Percentiles rank a stretch among this genome's conserved stretches.
Conservation (phyloP, 2,113 vertebrate species). For the Mesembrinibis cayennensis region DNA sequence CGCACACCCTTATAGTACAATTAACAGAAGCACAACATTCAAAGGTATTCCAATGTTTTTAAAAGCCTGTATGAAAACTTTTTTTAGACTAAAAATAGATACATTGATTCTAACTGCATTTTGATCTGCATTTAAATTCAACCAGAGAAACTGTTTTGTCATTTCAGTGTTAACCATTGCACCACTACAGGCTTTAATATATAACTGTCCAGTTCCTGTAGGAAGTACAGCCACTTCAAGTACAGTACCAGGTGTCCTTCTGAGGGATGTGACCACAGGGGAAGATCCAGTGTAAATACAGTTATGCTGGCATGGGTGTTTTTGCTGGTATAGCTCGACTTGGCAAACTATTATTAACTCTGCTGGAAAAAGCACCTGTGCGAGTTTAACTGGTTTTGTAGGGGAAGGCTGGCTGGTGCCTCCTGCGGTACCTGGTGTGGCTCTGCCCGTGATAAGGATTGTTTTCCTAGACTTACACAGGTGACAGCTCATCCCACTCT, state of each 20-base stretch:
- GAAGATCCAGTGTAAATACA: neutral
- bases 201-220: neutral
- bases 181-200: neutral
- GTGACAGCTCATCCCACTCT: neutral
- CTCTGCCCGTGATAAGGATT: neutral
- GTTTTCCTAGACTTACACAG: neutral
- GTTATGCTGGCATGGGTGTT: neutral
- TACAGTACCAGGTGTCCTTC: neutral
- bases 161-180: neutral
- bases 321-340: neutral
- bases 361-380: neutral
- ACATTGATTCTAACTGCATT: neutral
- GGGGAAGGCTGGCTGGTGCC: neutral
- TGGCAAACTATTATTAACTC: neutral
- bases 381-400: neutral
- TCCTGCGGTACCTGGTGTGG: neutral
- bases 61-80: neutral
- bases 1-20: rapidly evolving
- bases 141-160: neutral
- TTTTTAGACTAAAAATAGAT: neutral
- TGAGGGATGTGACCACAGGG: neutral
- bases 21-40: neutral
- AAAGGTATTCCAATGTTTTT: neutral
- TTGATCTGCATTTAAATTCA: neutral
- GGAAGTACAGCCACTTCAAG: neutral